These are phyloP conservation scores for Dione juno DNA, from an alignment of 2,888 invertebrate genomes.

Conservation along the genomic window DNA sequence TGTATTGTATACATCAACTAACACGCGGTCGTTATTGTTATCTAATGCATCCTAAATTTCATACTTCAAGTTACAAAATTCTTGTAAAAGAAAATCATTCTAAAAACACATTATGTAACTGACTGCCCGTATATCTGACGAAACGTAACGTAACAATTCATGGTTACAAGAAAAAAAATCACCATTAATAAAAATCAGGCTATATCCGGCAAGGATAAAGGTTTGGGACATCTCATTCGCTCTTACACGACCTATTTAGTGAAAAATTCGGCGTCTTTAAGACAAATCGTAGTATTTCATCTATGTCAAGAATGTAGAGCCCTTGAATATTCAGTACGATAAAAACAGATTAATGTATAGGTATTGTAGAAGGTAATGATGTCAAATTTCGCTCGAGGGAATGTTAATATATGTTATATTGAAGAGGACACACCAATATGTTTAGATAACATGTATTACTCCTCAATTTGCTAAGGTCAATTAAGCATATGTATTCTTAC, in stretches of 20 bases:
- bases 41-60: too few relatives aligned
- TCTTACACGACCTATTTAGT: constrained; percentile 50
- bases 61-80: too few relatives aligned
- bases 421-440: too few relatives aligned
- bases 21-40: too few relatives aligned
- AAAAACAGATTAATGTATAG: constrained; percentile 3
- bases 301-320: constrained; percentile 57
- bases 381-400: background rate
- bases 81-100: background rate
- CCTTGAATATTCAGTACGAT: constrained; percentile 15
- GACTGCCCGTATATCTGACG: background rate
- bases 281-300: constrained; percentile 69
- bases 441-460: too few relatives aligned
- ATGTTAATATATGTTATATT: background rate
- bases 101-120: background rate
- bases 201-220: constrained; percentile 30
- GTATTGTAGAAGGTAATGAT: background rate
- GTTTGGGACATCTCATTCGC: constrained; percentile 33
- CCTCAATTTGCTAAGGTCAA: too few relatives aligned
- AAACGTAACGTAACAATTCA: background rate
- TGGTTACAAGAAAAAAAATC: constrained; percentile 21
- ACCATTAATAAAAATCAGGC: constrained; percentile 31
- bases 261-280: constrained; percentile 59
- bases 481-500: too few relatives aligned
- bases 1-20: too few relatives aligned